A percentile compares a stretch with the other conserved stretches of the same genome.
These are phyloP conservation scores for Cepaea nemoralis DNA, from an alignment of 1,140 invertebrate species.

Conservation along the genomic window DNA sequence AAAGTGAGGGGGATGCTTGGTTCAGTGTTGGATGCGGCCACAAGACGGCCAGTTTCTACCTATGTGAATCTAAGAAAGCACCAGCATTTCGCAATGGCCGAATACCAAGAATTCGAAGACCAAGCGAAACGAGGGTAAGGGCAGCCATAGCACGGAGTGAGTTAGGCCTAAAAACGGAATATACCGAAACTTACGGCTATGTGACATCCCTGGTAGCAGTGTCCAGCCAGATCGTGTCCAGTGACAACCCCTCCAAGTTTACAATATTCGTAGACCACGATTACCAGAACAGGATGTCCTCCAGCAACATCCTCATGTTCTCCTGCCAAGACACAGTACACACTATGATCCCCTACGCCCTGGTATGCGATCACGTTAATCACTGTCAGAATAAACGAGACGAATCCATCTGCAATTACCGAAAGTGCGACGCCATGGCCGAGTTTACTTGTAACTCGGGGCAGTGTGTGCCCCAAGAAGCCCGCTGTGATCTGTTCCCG, in stretches of 20 bases:
- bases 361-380: constrained; percentile 4
- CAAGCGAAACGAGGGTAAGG: background rate
- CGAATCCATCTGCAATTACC: constrained; percentile 31
- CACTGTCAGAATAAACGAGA: constrained; percentile 23
- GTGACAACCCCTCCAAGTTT: background rate
- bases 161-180: background rate
- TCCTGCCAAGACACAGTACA: background rate
- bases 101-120: background rate
- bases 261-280: background rate
- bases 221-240: background rate
- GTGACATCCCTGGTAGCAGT: background rate
- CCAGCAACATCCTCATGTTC: background rate
- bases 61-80: constrained; percentile 23
- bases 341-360: constrained; percentile 1
- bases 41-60: background rate
- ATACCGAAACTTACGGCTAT: background rate
- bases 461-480: constrained; percentile 22
- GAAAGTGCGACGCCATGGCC: background rate
- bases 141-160: constrained; percentile 16
- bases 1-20: background rate
- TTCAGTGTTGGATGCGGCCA: constrained; percentile 25
- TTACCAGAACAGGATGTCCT: background rate
- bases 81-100: background rate
- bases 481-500: constrained; percentile 29
- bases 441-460: constrained; percentile 27